A percentile compares a stretch with the other conserved stretches of the same genome.
Evolutionary conservation across 1,140 invertebrate genomes (phyloP).

Genomic region (Nephila pilipes): DNA sequence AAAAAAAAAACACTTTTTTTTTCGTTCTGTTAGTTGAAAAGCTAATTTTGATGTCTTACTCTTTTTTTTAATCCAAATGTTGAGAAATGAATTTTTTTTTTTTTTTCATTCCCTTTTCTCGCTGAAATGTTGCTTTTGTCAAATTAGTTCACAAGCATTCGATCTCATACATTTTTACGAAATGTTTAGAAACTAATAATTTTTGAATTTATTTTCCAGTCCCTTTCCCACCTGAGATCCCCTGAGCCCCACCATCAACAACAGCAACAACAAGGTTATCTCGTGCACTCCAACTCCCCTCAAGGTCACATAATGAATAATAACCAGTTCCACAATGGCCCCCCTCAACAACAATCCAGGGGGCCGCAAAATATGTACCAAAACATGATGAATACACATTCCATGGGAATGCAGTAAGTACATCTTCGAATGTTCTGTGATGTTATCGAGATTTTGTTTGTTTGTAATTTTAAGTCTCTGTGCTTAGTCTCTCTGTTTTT

Average conservation of each 20-base stretch:
- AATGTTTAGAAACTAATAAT: neutral
- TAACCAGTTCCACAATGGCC: slow-evolving; percentile 67
- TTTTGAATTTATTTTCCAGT: neutral
- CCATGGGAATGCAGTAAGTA: slow-evolving; percentile 70
- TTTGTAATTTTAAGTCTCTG: too few relatives aligned
- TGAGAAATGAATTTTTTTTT: too few relatives aligned
- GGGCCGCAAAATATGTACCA: slow-evolving; percentile 62
- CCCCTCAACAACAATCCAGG: slow-evolving; percentile 61
- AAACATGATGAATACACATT: slow-evolving; percentile 70
- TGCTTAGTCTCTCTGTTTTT: neutral
- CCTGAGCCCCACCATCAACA: slow-evolving; percentile 46
- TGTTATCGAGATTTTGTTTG: neutral
- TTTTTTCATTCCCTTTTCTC: too few relatives aligned
- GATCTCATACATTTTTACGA: too few relatives aligned
- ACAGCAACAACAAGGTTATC: slow-evolving; percentile 42
- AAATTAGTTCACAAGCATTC: too few relatives aligned
- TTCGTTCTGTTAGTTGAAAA: too few relatives aligned
- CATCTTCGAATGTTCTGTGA: neutral
- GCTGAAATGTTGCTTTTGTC: too few relatives aligned
- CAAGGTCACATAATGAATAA: slow-evolving; percentile 62
- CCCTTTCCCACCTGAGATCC: slow-evolving; percentile 47
- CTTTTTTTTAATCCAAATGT: too few relatives aligned
- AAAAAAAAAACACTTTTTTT: too few relatives aligned
- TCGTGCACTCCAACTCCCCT: neutral
- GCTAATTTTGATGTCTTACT: too few relatives aligned